Percentiles rank a stretch among this genome's conserved stretches.
Conservation (phyloP, 2,888 invertebrate genomes). For the Gymnosoma rotundatum region DNA sequence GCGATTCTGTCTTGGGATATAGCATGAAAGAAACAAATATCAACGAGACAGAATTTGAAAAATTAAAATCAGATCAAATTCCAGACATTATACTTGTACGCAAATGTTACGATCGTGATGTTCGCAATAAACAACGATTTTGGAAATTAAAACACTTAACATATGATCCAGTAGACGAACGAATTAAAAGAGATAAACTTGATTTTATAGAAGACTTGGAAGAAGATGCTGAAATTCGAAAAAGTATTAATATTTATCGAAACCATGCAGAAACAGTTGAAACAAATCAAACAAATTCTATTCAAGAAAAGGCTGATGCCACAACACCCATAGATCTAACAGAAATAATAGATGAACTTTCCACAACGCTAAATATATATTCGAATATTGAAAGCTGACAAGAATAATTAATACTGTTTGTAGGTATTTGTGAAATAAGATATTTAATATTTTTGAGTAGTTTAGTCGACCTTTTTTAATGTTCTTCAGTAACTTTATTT, state of each 20-base stretch:
- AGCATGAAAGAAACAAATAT: conserved; percentile 95
- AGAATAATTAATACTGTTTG: neutral
- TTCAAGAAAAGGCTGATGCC: conserved; percentile 85
- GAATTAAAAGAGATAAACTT: conserved; percentile 90
- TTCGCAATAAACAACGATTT: conserved; percentile 87
- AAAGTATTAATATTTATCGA: conserved; percentile 96
- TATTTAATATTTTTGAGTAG: too few relatives aligned
- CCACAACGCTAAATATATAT: neutral
- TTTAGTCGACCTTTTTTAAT: too few relatives aligned
- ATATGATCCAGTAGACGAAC: conserved; percentile 86
- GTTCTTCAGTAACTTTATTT: too few relatives aligned
- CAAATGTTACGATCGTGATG: conserved; percentile 90
- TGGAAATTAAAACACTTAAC: conserved; percentile 97
- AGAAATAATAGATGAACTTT: conserved; percentile 40
- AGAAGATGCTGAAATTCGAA: conserved; percentile 94
- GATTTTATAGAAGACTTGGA: conserved; percentile 99
- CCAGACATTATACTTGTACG: conserved; percentile 97
- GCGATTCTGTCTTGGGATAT: conserved; percentile 96
- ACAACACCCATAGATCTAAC: conserved; percentile 9
- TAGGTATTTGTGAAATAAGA: too few relatives aligned
- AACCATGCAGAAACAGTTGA: conserved; percentile 83
- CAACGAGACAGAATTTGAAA: conserved; percentile 94
- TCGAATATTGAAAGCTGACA: neutral
- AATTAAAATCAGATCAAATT: conserved; percentile 86
- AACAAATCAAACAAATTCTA: conserved; percentile 83